Evolutionary conservation across 2,113 vertebrate species (phyloP).

Genomic region (Callochromis pleurospilus): DNA sequence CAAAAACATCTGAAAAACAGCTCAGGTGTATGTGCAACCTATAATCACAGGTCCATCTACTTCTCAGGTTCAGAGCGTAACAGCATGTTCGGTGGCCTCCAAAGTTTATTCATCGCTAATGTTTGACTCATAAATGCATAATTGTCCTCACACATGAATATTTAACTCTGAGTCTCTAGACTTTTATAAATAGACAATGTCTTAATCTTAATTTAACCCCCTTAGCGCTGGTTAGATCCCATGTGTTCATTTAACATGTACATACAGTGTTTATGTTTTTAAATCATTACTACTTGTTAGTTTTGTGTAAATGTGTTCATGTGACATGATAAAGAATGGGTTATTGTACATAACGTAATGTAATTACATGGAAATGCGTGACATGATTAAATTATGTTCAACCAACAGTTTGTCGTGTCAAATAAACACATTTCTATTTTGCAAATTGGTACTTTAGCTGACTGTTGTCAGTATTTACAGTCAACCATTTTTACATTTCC

Average conservation of each 20-base stretch:
- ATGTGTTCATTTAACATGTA: not conserved
- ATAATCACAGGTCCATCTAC: not conserved
- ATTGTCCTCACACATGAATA: not conserved
- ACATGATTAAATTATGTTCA: not conserved
- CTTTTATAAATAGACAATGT: not conserved
- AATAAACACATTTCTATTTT: not conserved
- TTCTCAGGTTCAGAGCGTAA: not conserved
- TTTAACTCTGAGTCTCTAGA: not conserved
- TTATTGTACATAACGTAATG: fast-evolving
- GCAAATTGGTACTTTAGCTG: not conserved
- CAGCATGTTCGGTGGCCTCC: not conserved
- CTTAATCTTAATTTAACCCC: not conserved
- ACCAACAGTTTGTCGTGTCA: not conserved
- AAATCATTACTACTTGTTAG: not conserved
- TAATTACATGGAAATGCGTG: fast-evolving
- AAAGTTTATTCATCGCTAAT: not conserved
- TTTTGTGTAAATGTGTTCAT: not conserved
- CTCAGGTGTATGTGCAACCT: not conserved
- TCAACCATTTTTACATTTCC: not conserved
- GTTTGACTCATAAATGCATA: not conserved
- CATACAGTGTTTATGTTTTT: fast-evolving
- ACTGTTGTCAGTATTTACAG: not conserved
- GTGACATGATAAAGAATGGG: fast-evolving
- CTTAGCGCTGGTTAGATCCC: not conserved
- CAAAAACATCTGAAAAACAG: not conserved